Evolutionary conservation across 2,888 invertebrate genomes (phyloP), one percentile per base, ranked within the genome.

Genomic region (Lymantria dispar): DNA sequence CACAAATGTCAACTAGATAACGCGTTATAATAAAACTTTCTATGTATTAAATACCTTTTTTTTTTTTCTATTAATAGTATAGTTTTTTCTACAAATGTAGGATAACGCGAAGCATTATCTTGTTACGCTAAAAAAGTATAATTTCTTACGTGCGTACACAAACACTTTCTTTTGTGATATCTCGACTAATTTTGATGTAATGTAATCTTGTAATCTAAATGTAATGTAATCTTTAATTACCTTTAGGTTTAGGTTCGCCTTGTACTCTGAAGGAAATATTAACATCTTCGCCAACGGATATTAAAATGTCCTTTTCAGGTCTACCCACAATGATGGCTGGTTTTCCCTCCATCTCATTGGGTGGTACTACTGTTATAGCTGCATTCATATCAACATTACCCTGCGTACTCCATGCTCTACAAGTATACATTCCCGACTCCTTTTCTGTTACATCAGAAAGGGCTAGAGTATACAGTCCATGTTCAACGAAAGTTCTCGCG

Each of bases 181-280:
- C n/a, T n/a, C n/a, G n/a, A n/a, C n/a, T n/a, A n/a, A n/a, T n/a
- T n/a, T n/a, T n/a, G n/a, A n/a, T n/a, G n/a, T n/a, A n/a, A n/a
- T n/a, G n/a, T n/a, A n/a, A n/a, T n/a, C n/a, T n/a, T n/a, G n/a
- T n/a, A n/a, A n/a, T n/a, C n/a, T n/a, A n/a, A n/a, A n/a, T n/a
- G n/a, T n/a, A n/a, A n/a, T n/a, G n/a, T n/a, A 22, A 10, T 33
- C 33, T 33, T 8, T 2, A 31, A 39, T 63, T 86, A 97, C 97
- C 94, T 93, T 94, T 95, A 8, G 97, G 97, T 76, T 95, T 96
- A 0, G 97, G 97, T 72, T 96, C 95, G 53, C 97, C 97, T 55
- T 94, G 93, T 44, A 96, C 94, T 76, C 97, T 93, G 77, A 97
- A 97, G 1, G 96, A 96, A 46, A 97, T 93, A 40, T 95, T 95